Base-by-base conservation (phyloP, 2,797 vertebrate species). In the Bucorvus abyssinicus region DNA sequence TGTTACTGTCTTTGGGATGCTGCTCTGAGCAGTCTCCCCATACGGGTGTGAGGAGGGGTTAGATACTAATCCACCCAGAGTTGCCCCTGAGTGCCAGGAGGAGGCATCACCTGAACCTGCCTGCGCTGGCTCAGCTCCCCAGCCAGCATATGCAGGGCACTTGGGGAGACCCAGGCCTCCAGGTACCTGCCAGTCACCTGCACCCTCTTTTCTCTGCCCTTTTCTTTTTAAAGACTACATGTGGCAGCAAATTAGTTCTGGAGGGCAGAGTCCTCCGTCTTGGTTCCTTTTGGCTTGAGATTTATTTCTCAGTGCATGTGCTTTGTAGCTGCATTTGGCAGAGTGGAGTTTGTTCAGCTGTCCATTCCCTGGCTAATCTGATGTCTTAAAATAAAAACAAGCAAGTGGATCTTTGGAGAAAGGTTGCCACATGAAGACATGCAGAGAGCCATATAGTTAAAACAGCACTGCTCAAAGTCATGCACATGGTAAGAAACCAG, bases 301-400 rank as follows among this genome's bases (percentile, higher is more conserved):
- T 73, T 59, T 93, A 26, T 83, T 87, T 94, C 95, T 91, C 56
- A 21, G 87, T 76, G 83, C 57, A 2, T 86, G 93, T 57, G 79
- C 94, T 93, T 87, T 78, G 86, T 94, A 96, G 88, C 90, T 67
- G 65, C 87, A 20, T 93, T 96, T 94, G 60, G 96, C 95, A 88
- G 59, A 49, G 64, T 34, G 42, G 70, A 87, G 92, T 97, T 97
- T 97, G 92, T 97, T 97, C 97, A 98, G 97, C 97, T 97, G 97
- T 97, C 97, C 92, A 29, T 96, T 96, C 96, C 84, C 87, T 88
- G 87, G 68, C 67, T 97, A 94, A 95, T 97, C 96, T 96, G 57
- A 60, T 20, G 40, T 96, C 97, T 96, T 96, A 95, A 97, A 97
- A 95, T 95, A 85, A 97, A 98, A 97, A 95, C 96, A 97, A 97